Base-by-base conservation (phyloP, 2,797 vertebrate genomes). In the Hypotaenidia philippensis region DNA sequence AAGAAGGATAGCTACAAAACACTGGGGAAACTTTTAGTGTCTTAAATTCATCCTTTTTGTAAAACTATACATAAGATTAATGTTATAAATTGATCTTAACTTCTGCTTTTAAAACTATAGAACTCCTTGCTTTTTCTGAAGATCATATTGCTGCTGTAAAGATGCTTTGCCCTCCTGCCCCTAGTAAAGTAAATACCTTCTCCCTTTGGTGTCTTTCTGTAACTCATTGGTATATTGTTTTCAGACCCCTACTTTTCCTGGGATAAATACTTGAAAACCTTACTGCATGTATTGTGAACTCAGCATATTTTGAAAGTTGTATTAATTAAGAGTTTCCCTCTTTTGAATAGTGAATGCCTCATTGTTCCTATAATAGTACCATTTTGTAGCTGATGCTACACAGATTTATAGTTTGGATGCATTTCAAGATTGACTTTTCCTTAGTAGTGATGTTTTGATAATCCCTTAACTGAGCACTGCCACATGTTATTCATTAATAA, bases 241-340 rank as follows among this genome's bases (percentile, higher is more conserved):
- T 63, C 77, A 90, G 70, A 79, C 45, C 77, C 66, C 29, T 88
- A 0, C 53, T 90, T 86, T 47, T 86, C 36, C 38, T 93, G 68
- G 89, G 57, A 61, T 92, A 34, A 52, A n/a, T 78, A 60, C 26
- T 50, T 59, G 6, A 78, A 91, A 86, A 72, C 22, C 20, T 75
- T 84, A 60, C 4, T 89, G 80, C 91, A 95, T 94, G 89, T 75
- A 77, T 70, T 85, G 31, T 91, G 94, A 90, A 90, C 83, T 82
- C 57, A 63, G 75, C 83, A 61, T 89, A 75, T 84, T 90, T 70
- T 95, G 77, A 77, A 94, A 91, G 78, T 80, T 80, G 29, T 86
- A 23, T 36, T 89, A 50, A 63, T 63, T 66, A 40, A 64, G 70
- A 63, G 13, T 85, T 92, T 75, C 49, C 56, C 11, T 84, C 50